Conservation (phyloP, 2,888 invertebrate species). For the Machimus rusticus region DNA sequence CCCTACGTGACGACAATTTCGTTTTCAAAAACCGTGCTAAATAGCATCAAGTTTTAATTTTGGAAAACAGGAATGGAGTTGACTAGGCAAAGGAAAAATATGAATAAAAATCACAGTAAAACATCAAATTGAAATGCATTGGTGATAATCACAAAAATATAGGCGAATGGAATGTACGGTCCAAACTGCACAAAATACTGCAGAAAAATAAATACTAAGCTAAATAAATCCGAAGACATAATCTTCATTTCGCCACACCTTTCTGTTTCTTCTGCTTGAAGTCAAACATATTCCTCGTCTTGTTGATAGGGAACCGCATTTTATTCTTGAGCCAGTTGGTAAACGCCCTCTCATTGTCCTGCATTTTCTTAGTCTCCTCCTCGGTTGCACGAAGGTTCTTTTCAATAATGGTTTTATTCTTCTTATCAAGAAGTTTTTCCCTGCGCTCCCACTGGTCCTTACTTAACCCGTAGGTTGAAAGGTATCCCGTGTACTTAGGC, state of each 20-base stretch:
- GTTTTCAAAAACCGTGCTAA: too few relatives aligned
- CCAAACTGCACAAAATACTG: background rate
- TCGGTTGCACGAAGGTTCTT: conserved; percentile 60
- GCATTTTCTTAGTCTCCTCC: conserved; percentile 62
- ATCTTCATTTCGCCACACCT: background rate
- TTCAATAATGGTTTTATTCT: conserved; percentile 54
- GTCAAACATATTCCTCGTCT: conserved; percentile 62
- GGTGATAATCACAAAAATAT: background rate
- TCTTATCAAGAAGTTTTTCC: conserved; percentile 58
- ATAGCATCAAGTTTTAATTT: too few relatives aligned
- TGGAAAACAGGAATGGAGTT: background rate
- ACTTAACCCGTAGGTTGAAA: conserved; percentile 67
- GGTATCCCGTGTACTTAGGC: conserved; percentile 65
- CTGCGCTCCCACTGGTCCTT: conserved; percentile 63
- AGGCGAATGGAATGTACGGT: background rate
- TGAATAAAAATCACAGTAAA: background rate
- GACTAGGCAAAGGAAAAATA: background rate
- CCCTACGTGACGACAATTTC: too few relatives aligned
- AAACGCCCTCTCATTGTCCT: conserved; percentile 66
- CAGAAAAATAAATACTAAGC: background rate
- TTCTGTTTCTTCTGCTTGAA: conserved; percentile 11
- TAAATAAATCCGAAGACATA: background rate
- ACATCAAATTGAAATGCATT: background rate
- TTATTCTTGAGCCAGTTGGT: conserved; percentile 66
- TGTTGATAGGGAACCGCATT: conserved; percentile 61